Percentiles rank a stretch among this genome's conserved stretches.
phyloP scores from a whole-genome alignment of 2,797 vertebrate genomes.

The Eospalax fontanierii region DNA sequence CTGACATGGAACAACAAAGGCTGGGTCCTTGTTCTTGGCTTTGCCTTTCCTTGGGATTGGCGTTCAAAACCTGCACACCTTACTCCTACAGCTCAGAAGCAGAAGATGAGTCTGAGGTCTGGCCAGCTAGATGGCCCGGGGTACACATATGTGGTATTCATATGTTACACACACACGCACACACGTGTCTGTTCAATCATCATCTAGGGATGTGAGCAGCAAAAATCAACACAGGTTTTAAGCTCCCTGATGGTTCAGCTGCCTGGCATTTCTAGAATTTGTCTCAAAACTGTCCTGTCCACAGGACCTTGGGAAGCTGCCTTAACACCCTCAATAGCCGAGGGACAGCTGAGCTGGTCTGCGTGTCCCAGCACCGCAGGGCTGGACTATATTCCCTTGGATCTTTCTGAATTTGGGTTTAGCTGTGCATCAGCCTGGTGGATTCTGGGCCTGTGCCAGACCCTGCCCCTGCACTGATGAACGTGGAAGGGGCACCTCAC shows the following conservation, averaged over 20 bases:
- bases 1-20: not conserved
- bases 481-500: rapidly evolving
- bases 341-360: rapidly evolving
- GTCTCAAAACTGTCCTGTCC: not conserved
- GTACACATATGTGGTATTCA: no score
- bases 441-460: rapidly evolving
- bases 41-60: not conserved
- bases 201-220: not conserved
- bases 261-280: not conserved
- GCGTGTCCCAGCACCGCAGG: rapidly evolving
- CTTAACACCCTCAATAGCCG: no score
- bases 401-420: not conserved
- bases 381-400: not conserved
- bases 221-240: not conserved
- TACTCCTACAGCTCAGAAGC: rapidly evolving
- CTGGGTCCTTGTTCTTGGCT: rapidly evolving
- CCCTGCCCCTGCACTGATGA: not conserved
- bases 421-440: not conserved
- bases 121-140: not conserved
- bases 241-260: no score
- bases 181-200: rapidly evolving
- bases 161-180: not conserved
- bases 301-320: rapidly evolving
- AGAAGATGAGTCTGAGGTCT: not conserved
- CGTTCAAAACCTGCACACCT: not conserved